Evolutionary conservation across 53 echinoderm and acorn worm species (phyloP), one percentile per base, ranked within the genome.

Genomic region (Actinopyga echinites): DNA sequence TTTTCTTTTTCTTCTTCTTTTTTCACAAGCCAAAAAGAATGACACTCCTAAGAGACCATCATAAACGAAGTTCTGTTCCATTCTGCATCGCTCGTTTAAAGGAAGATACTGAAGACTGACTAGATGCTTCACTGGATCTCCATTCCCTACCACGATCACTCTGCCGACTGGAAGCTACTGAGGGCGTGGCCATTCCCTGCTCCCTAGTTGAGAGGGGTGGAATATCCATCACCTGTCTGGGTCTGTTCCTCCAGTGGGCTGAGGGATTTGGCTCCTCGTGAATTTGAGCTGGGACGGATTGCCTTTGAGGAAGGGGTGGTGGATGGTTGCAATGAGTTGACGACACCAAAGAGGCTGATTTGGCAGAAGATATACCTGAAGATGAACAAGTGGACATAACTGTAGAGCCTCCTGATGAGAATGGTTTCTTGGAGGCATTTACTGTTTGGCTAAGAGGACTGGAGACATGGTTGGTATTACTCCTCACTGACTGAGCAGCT

Each of bases 291-390:
- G 63, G 81, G 38, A 61, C 43, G 9, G 81, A 61, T 12, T 80
- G 81, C 29, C 60, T 59, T 13, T 20, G 81, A 1, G 63, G 60
- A 25, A 38, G 81, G 2, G 81, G 81, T 44, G 77, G 52, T 5
- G 61, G 29, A 61, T 35, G 61, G 22, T 80, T 35, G 35, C 81
- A 62, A 61, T 62, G 60, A 28, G 40, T 30, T 24, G 81, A 59
- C 40, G 81, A 80, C 23, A 80, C 62, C 19, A 81, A 17, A 11
- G 89, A 89, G 25, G 90, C 53, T 2, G 87, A 85, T 45, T 90
- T 89, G 34, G 87, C 95, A 2, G 95, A 95, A 0, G 95, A 95
- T 4, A 95, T 87, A 19, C 95, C 95, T 11, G 95, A 95, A 20
- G 95, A 95, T 9, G 91, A 89, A 56, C 90, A 91, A 37, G 88